Evolutionary conservation across 2,797 vertebrate species (phyloP), one percentile per base, ranked within the genome.

Genomic region (Botia almorhae): DNA sequence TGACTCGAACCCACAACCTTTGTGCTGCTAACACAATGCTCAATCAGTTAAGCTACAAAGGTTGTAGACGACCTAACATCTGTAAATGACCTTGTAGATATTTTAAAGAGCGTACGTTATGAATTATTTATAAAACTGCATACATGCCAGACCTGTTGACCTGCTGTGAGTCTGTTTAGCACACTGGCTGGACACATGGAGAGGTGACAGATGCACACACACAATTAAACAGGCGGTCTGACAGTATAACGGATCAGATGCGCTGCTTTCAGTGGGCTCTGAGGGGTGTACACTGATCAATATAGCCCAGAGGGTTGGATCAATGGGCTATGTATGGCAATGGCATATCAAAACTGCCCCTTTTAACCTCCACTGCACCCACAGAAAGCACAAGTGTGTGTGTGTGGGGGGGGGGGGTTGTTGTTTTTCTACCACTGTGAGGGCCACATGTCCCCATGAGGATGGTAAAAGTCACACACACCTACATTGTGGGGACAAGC

Each of bases 51-150:
- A 43, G 7, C 39, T 43, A 43, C 39, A 43, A 1, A 43, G 1
- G 39, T 10, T 43, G 39, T 43, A 43, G 39, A 43, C 1, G 4
- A 43, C 8, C 7, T 43, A 7, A 43, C 39, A 43, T 43, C 39
- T 7, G 39, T 43, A 43, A 43, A 7, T 43, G 7, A 43, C 33
- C 33, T 33, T 33, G 33, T 33, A 3, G 33, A 33, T 33, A 33
- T 33, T 33, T 33, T 33, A 33, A 33, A 33, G 33, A 33, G 33
- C 33, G 33, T 33, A 21, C 55, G 17, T 39, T 10, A 50, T 5
- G 43, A 6, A 76, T 53, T 73, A 56, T 77, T 82, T 82, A 60
- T 77, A 51, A 19, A 29, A 72, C 76, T 69, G 33, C 21, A 67
- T 12, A 21, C 50, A 76, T 33, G 60, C 71, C 56, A 71, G 14